Conservation (phyloP, 2,797 vertebrate genomes). For the Acipenser transmontanus region DNA sequence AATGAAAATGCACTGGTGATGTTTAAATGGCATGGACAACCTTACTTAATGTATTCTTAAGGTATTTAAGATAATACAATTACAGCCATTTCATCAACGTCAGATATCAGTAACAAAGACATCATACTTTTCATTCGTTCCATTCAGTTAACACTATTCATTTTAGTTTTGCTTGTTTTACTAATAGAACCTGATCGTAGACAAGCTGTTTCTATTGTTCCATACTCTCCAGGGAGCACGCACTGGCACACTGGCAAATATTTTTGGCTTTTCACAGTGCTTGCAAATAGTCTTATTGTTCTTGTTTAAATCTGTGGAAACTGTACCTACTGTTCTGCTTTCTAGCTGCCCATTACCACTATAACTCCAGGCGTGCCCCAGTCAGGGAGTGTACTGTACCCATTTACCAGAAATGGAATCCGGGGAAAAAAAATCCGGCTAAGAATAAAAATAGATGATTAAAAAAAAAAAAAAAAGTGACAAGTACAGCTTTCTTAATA, state of each 20-base stretch:
- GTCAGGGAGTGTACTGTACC: neutral
- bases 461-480: conserved; percentile 15
- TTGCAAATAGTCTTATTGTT: conserved; percentile 22
- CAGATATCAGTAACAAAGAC: conserved; percentile 6
- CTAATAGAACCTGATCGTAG: conserved; percentile 51
- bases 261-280: conserved; percentile 30
- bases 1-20: too few relatives aligned
- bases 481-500: conserved; percentile 19
- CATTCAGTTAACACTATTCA: conserved; percentile 46
- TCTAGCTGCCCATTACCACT: neutral
- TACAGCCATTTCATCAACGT: neutral
- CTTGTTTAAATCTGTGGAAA: conserved; percentile 15
- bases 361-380: neutral
- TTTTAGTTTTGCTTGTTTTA: conserved; percentile 34
- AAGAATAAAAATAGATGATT: too few relatives aligned
- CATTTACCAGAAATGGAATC: neutral
- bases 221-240: conserved; percentile 40
- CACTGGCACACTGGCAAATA: conserved; percentile 40
- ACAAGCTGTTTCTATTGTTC: conserved; percentile 49
- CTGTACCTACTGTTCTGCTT: conserved; percentile 6
- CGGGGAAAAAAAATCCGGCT: neutral
- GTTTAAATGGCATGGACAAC: too few relatives aligned
- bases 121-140: conserved; percentile 34
- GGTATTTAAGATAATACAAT: neutral
- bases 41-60: too few relatives aligned